Percentiles rank a stretch among this genome's conserved stretches.
These are phyloP conservation scores for Hippasteria phrygiana DNA, from an alignment of 53 echinoderm and acorn worm genomes.

Conservation along the genomic window DNA sequence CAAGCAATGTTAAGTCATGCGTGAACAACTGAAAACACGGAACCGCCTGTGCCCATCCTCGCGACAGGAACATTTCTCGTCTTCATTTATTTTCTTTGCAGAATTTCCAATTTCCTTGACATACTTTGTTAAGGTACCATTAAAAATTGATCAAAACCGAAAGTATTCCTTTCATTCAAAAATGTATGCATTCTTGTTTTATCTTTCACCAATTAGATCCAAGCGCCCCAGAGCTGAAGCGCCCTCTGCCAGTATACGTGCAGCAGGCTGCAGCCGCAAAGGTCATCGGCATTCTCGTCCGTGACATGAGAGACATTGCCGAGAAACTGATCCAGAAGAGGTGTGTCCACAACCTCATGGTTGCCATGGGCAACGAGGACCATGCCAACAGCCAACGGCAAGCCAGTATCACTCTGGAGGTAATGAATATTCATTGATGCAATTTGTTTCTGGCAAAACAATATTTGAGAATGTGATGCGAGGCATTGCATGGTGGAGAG, in stretches of 20 bases:
- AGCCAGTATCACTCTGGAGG: constrained; percentile 95
- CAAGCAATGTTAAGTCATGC: too few species aligned
- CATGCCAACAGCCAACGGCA: constrained; percentile 97
- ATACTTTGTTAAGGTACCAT: too few species aligned
- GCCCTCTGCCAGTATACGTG: constrained; percentile 93
- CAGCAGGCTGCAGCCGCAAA: constrained; percentile 95
- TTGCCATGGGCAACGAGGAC: constrained; percentile 97
- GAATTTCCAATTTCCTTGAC: too few species aligned
- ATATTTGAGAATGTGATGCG: too few species aligned
- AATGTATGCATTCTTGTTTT: too few species aligned
- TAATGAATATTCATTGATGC: not conserved
- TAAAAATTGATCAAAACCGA: too few species aligned
- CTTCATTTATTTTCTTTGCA: too few species aligned
- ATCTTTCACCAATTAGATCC: constrained; percentile 63
- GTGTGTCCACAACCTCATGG: constrained; percentile 86
- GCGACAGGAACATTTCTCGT: too few species aligned
- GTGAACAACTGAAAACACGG: too few species aligned
- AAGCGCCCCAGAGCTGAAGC: constrained; percentile 91
- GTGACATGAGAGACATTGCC: constrained; percentile 77
- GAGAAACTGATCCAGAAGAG: constrained; percentile 91
- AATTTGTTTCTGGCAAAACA: not conserved
- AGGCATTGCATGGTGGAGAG: too few species aligned
- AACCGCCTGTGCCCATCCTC: too few species aligned
- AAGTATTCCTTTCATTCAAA: too few species aligned
- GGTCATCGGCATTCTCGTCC: constrained; percentile 85